A percentile compares a stretch with the other conserved stretches of the same genome.
phyloP scores from a whole-genome alignment of 1,140 invertebrate genomes.

The Drosophila nebulosa region DNA sequence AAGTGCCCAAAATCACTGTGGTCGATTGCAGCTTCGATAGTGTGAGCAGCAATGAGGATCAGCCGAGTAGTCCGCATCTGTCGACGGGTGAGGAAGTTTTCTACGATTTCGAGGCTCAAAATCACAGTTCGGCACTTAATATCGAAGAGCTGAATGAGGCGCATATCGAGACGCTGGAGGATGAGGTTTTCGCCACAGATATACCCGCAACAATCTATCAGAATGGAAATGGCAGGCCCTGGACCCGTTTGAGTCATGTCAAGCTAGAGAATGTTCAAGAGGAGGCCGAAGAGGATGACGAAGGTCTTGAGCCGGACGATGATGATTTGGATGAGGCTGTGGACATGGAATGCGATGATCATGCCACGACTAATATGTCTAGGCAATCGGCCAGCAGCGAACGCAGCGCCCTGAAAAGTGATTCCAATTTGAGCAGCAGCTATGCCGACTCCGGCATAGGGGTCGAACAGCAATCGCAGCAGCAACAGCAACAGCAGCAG shows the following conservation, averaged over 20 bases:
- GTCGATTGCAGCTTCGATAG: slow-evolving; percentile 60
- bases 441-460: slow-evolving; percentile 76
- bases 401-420: slow-evolving; percentile 64
- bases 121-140: slow-evolving; percentile 19
- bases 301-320: slow-evolving; percentile 33
- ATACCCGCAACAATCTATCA: slow-evolving; percentile 69
- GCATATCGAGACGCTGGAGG: slow-evolving; percentile 51
- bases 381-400: slow-evolving; percentile 62
- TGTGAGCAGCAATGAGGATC: slow-evolving; percentile 10
- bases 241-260: slow-evolving; percentile 67
- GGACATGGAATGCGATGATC: slow-evolving; percentile 46
- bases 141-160: slow-evolving; percentile 62
- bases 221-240: slow-evolving; percentile 42
- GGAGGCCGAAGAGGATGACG: slow-evolving; percentile 58
- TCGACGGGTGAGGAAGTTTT: slow-evolving; percentile 41
- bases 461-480: slow-evolving; percentile 23
- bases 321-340: slow-evolving; percentile 43
- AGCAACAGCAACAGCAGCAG: slow-evolving; percentile 9
- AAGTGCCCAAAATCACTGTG: slow-evolving; percentile 71
- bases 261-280: slow-evolving; percentile 76
- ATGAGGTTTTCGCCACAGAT: slow-evolving; percentile 63
- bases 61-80: slow-evolving; percentile 5
- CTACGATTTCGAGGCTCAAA: slow-evolving; percentile 55
- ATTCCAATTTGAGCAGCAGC: slow-evolving; percentile 76
- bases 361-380: slow-evolving; percentile 29